Evolutionary conservation across 2,797 vertebrate species (phyloP), one percentile per base, ranked within the genome.

Genomic region (Anas georgica): DNA sequence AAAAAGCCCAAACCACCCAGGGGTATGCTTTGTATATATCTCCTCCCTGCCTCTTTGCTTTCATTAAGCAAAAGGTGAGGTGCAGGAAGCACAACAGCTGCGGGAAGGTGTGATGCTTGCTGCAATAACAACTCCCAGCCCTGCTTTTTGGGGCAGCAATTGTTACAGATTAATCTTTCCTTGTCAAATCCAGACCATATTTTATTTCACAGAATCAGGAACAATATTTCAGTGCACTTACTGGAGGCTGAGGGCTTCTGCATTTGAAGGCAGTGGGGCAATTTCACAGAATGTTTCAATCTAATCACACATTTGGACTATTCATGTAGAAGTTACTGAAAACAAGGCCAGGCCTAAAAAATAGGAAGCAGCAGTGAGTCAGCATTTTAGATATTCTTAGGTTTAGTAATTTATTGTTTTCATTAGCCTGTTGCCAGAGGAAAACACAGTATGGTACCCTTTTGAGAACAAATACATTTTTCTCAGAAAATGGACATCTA

Each of bases 201-300:
- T 98, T 98, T 96, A 97, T 96, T 94, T 95, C 68, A 74, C 67
- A 91, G 92, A 95, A 95, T 46, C 59, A 96, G 76, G 89, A 95
- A 88, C 74, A 97, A 59, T 94, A 86, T 86, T 59, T 88, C 74
- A 70, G 70, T 92, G 83, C 73, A 84, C 52, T 91, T 83, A 50
- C 90, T 41, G 68, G 35, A 48, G 43, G 75, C 33, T 54, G 25
- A 72, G 50, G 52, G 70, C 52, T 82, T 88, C 88, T 72, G 79
- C 89, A 16, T 94, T 76, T 93, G 23, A 88, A 64, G 48, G 66
- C 28, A 96, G 75, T 29, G 22, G 81, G 91, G 79, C 90, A 95
- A 96, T 98, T 97, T 96, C 91, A 96, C n/a, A 60, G 66, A 88
- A 93, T 83, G 93, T 97, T 97, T 97, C 92, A 97, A 96, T 95